Evolutionary conservation across 2,113 vertebrate species (phyloP), one percentile per base, ranked within the genome.

Genomic region (Odobenus rosmarus): DNA sequence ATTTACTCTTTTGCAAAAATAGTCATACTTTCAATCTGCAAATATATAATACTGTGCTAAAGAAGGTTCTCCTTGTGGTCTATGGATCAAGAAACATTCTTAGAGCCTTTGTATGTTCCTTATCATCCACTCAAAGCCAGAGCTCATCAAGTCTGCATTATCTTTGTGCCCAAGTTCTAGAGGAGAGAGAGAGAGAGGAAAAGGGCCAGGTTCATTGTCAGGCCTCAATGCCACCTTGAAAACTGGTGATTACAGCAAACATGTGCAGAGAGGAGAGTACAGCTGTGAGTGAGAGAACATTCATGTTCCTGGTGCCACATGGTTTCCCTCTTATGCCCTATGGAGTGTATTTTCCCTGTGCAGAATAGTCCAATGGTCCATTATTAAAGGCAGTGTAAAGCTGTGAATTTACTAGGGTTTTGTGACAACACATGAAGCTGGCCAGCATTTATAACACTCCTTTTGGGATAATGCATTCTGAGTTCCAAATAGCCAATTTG

Each of bases 401-500:
- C 49, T 94, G 49, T 36, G n/a, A 39, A 3, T 96, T 97, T 94
- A 79, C 51, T 49, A 55, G 59, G 51, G 19, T 61, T 91, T 93
- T 61, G 11, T 80, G 72, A 33, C 69, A 24, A 79, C 33, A 89
- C 77, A 77, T 53, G 57, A 95, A 82, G 33, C 12, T 69, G 46
- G 57, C 64, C 64, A 83, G 97, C 61, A 51, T 88, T 96, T 94
- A 86, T 51, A 82, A 69, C 26, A 26, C 39, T 92, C 46, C 39
- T 93, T 89, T 61, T 93, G 87, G n/a, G 39, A 89, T 79, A 86
- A 94, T 96, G 59, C 55, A 92, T 85, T 91, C 33, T 67, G 59
- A 88, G 49, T 80, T 97, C 61, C 90, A 91, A 96, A 83, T n/a
- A 93, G 83, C 42, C 88, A 74, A 89, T 95, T 96, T 94, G 46